Base-by-base conservation (phyloP, 2,888 invertebrate species). In the Zelleria hepariella region DNA sequence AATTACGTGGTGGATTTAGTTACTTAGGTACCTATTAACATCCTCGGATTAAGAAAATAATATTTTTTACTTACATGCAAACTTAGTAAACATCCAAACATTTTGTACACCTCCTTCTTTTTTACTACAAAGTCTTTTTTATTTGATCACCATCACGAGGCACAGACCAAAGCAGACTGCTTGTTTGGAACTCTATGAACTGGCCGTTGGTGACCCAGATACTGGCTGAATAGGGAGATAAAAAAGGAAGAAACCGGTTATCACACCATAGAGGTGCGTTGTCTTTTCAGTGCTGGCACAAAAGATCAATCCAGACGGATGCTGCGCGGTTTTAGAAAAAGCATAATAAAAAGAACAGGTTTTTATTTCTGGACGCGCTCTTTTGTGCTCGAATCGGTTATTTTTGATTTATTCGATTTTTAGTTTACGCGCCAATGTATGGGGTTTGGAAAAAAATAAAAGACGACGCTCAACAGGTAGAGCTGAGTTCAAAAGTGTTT, bases 391-490 rank as follows among this genome's bases (percentile, higher is more conserved):
- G 81, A 42, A 86, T 86, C 86, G 85, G 85, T 82, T 85, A 74
- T 72, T 86, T 86, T 85, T 88, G 86, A 87, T 87, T 87, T 88
- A 87, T 87, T 84, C 82, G 81, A 84, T 87, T 86, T 88, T 86
- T 86, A 82, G 80, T 76, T 68, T 74, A 75, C 78, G 77, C 71
- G 67, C 73, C 32, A 70, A 74, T 71, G 77, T 76, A 71, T 74
- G 79, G 53, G 24, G 53, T n/a, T n/a, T 20, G 27, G 32, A 27
- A 32, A 32, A 32, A 27, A 55, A 84, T 42, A 86, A 86, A 84
- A 84, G 82, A 80, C 73, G 79, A 74, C 63, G 77, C 67, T 86
- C 87, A 88, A 86, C 87, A 87, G 86, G 87, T 87, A 86, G 78
- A 66, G 73, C 66, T 65, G 68, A 3, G 64, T 7, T n/a, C 61